Base-by-base conservation (phyloP, 2,113 vertebrate genomes). In the Neolamprologus fasciatus region DNA sequence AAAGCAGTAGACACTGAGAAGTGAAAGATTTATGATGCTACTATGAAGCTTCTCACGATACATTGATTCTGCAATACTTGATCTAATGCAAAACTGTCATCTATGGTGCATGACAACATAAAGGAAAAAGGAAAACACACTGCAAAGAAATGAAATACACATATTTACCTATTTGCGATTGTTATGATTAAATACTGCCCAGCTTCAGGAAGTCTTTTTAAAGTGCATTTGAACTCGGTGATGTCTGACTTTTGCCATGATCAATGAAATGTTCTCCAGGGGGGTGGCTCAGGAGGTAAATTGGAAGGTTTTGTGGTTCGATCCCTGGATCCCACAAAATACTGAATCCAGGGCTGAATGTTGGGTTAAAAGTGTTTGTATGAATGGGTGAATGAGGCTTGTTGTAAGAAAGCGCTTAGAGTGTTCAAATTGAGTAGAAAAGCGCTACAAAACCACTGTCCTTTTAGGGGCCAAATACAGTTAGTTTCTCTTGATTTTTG, bases 381-480 rank as follows among this genome's bases (percentile, higher is more conserved):
- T 45, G 37, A 73, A 73, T 28, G 14, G 21, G 68, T 26, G 21
- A 73, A 45, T 17, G 40, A 73, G 68, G 21, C 21, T 26, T 45
- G 40, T 45, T 45, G 66, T 73, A 73, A 73, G 13, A 71, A 71
- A 71, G 66, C 0, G 4, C 68, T 37, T 66, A 66, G 31, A 66
- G 17, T 66, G 17, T 66, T 45, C 8, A 42, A 26, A 37, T 42
- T 42, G 12, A 71, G 37, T 71, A 71, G 5, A 42, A 71, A 71
- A 0, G n/a, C 3, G 4, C 35, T 71, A 0, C 5, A 45, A 45
- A 45, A 45, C 0, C 4, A 68, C 19, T 13, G 33, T 13, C 63
- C 63, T 40, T 68, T 37, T 68, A 68, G 63, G 9, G 21, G n/a
- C 37, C 37, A 45, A 47, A 73, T 73, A 47, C 40, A 47, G 21